Base-by-base conservation (phyloP, 2,797 vertebrate species). In the Merluccius polli region DNA sequence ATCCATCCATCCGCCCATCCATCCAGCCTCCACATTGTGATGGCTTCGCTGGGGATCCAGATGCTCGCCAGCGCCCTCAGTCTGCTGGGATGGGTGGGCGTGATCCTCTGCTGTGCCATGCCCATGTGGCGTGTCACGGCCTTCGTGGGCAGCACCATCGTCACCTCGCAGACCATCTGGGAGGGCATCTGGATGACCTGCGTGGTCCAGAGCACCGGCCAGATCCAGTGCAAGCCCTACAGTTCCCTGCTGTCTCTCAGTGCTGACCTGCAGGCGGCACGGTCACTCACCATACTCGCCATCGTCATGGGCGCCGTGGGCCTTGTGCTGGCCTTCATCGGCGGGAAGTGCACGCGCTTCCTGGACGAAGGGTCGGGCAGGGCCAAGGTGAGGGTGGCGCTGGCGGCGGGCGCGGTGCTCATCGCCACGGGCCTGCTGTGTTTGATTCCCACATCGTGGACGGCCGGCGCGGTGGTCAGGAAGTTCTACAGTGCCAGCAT, bases 131-230 rank as follows among this genome's bases (percentile, higher is more conserved):
- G 79, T 1, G 94, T 95, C 77, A 93, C 93, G 0, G 92, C 93
- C 72, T 95, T 94, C 3, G 83, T 94, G 32, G 94, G 94, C 2
- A 91, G 72, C 84, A 93, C 91, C 84, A 94, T 95, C 12, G 79
- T 95, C 83, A 94, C 93, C 15, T 87, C 93, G 0, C 89, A 94
- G 89, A 92, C 75, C 63, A 82, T 92, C 75, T 93, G 92, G 93
- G 94, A 95, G 77, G 94, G 94, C 24, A 94, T 95, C 87, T 95
- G 94, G 94, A 95, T 94, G 93, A 82, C 75, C 70, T 95, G 94
- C 0, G 90, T 93, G 83, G 82, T 89, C 15, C 87, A 95, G 85
- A 94, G 92, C 86, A 95, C 94, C 0, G 93, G 93, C 0, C 82
- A 93, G 72, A 89, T 94, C 13, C 81, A 86, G 83, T 95, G 94